Conservation (phyloP, 2,888 invertebrate genomes). For the Epirrhoe tristata region DNA sequence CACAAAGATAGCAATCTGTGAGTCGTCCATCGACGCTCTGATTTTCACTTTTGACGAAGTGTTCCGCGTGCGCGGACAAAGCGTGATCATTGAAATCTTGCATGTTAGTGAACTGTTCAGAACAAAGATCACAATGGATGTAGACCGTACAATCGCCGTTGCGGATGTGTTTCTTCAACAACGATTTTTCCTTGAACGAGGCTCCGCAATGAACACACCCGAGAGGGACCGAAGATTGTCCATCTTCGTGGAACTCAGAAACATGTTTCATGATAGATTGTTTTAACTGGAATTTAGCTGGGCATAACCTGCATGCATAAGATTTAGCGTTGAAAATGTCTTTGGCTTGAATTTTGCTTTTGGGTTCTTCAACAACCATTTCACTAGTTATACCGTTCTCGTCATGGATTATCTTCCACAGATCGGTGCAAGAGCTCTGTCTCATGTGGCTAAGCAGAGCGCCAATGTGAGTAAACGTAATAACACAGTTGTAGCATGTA, state of each 20-base stretch:
- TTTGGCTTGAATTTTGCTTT: constrained; percentile 74
- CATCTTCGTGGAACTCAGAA: constrained; percentile 80
- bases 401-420: constrained; percentile 82
- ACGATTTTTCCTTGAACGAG: constrained; percentile 74
- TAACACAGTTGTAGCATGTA: constrained; percentile 87
- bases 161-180: constrained; percentile 80
- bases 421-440: constrained; percentile 77
- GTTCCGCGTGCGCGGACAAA: constrained; percentile 74
- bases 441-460: constrained; percentile 83
- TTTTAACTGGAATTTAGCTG: constrained; percentile 81
- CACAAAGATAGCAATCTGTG: constrained; percentile 84
- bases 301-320: constrained; percentile 80
- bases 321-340: constrained; percentile 82
- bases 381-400: constrained; percentile 81
- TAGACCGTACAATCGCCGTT: constrained; percentile 86
- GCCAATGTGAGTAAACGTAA: constrained; percentile 84
- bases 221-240: constrained; percentile 73
- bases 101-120: constrained; percentile 73
- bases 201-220: constrained; percentile 77
- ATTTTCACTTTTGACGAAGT: constrained; percentile 71
- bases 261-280: constrained; percentile 83
- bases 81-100: constrained; percentile 83
- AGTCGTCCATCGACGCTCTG: constrained; percentile 76
- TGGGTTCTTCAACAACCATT: constrained; percentile 75
- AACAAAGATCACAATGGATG: constrained; percentile 82